A percentile compares a stretch with the other conserved stretches of the same genome.
These are phyloP conservation scores for Scaptomyza tumidula DNA, from an alignment of 2,888 invertebrate species.

Conservation along the genomic window DNA sequence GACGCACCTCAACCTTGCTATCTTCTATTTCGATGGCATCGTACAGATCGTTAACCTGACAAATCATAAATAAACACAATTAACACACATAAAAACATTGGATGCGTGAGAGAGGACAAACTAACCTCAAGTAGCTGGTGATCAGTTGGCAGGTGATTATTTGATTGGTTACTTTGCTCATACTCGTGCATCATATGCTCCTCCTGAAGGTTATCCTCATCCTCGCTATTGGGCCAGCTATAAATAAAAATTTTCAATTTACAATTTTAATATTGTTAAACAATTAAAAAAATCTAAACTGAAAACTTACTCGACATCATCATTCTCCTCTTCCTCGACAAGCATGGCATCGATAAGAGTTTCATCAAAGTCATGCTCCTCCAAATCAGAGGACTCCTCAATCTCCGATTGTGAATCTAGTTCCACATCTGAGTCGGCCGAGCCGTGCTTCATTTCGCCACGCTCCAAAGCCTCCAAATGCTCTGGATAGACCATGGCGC, in stretches of 20 bases:
- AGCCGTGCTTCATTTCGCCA: constrained; percentile 94
- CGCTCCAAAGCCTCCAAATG: constrained; percentile 92
- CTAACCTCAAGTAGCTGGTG: constrained; percentile 85
- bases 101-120: not conserved
- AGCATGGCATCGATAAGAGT: constrained; percentile 85
- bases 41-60: constrained; percentile 89
- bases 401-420: constrained; percentile 84
- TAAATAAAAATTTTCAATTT: not conserved
- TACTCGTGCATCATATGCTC: constrained; percentile 52
- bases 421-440: constrained; percentile 87
- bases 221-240: constrained; percentile 54
- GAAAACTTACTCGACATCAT: constrained; percentile 83
- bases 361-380: constrained; percentile 86
- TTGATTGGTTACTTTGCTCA: constrained; percentile 28
- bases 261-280: not conserved
- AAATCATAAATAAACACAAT: not conserved
- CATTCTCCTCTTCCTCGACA: constrained; percentile 84
- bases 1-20: constrained; percentile 82
- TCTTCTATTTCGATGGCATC: constrained; percentile 91
- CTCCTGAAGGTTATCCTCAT: constrained; percentile 56
- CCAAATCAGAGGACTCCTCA: constrained; percentile 86
- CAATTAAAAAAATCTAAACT: not conserved
- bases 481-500: constrained; percentile 97
- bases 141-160: constrained; percentile 52
- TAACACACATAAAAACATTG: not conserved